Evolutionary conservation across 1,140 invertebrate species (phyloP).

Genomic region (Branchinecta lynchi): DNA sequence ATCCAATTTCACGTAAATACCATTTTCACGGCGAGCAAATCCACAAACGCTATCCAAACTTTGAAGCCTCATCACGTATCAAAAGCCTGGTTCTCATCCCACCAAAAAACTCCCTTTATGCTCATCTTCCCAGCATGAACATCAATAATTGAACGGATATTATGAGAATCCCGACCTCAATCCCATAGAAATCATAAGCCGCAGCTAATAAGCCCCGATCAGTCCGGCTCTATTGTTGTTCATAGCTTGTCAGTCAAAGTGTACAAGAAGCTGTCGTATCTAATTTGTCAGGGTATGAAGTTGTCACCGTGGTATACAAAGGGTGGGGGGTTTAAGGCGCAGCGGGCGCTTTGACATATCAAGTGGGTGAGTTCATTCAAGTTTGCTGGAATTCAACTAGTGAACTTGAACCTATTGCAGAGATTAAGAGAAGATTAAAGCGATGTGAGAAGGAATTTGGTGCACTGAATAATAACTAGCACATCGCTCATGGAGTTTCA

Average conservation of each 20-base stretch:
- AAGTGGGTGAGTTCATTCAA: not conserved
- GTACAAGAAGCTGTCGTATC: not conserved
- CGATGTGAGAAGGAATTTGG: no score
- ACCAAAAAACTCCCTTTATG: slow-evolving; percentile 3
- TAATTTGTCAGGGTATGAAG: slow-evolving; percentile 4
- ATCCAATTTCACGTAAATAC: not conserved
- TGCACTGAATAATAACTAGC: no score
- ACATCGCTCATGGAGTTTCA: no score
- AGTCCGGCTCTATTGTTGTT: not conserved
- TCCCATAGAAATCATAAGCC: not conserved
- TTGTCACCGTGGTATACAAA: not conserved
- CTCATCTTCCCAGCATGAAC: slow-evolving; percentile 10
- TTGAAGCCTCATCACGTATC: not conserved
- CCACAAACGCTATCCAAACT: not conserved
- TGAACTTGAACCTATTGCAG: no score
- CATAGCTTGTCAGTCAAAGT: not conserved
- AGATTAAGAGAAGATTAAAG: no score
- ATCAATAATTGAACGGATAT: slow-evolving; percentile 4
- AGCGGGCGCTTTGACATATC: not conserved
- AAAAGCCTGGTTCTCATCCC: not conserved
- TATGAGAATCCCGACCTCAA: not conserved
- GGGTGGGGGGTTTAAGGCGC: not conserved
- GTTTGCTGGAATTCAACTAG: not conserved
- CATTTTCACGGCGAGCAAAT: slow-evolving; percentile 7
- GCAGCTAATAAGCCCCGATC: not conserved